Evolutionary conservation across 2,888 invertebrate genomes (phyloP).

Genomic region (Dendrolimus houi): DNA sequence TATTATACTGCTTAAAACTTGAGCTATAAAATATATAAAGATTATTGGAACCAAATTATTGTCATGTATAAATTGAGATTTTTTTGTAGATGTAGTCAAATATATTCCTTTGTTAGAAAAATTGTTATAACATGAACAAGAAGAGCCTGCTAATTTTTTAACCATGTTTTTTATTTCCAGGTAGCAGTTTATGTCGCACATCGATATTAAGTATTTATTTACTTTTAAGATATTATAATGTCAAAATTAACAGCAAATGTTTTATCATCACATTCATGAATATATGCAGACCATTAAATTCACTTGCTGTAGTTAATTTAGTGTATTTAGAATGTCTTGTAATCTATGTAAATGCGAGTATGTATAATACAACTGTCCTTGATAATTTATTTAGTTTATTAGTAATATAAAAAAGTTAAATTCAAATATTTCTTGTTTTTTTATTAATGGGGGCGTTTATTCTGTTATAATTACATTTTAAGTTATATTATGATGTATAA

Average conservation of each 20-base stretch:
- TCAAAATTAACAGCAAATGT: not conserved
- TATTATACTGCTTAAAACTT: conserved; percentile 9
- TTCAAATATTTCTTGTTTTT: conserved; percentile 53
- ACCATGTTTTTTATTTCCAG: too few relatives aligned
- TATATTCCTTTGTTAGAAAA: not conserved
- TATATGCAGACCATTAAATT: conserved; percentile 5
- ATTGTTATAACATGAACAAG: conserved; percentile 1
- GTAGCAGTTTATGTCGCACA: too few relatives aligned
- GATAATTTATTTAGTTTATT: conserved; percentile 47
- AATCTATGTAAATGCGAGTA: conserved; percentile 66
- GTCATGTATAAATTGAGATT: conserved; percentile 21
- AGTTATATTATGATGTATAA: conserved; percentile 55
- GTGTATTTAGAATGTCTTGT: conserved; percentile 45
- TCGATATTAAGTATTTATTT: too few relatives aligned
- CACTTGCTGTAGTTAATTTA: conserved; percentile 23
- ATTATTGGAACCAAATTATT: conserved; percentile 24
- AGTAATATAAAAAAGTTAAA: conserved; percentile 40
- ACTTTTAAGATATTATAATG: conserved; percentile 8
- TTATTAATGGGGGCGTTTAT: conserved; percentile 55
- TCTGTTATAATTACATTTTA: conserved; percentile 53
- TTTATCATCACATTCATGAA: too few relatives aligned
- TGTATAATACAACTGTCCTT: conserved; percentile 53
- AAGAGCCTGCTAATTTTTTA: not conserved
- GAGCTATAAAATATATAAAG: conserved; percentile 5
- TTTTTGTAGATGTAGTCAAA: not conserved